Conservation (phyloP, 2,888 invertebrate species). For the Dynastes grantii region DNA sequence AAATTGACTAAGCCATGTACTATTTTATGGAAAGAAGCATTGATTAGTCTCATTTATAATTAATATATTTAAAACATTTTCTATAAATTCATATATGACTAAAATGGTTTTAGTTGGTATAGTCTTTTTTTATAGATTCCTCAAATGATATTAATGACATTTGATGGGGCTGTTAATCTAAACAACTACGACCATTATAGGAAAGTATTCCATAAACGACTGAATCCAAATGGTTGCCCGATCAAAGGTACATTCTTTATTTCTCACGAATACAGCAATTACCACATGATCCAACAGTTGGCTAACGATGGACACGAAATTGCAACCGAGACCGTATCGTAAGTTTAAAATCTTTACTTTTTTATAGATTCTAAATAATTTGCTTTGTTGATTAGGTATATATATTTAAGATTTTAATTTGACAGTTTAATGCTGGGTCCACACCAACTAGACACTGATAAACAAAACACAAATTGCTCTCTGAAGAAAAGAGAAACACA, state of each 20-base stretch:
- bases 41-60: neutral
- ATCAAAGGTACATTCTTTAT: conserved; percentile 95
- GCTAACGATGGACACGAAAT: conserved; percentile 93
- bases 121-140: conserved; percentile 78
- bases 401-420: conserved; percentile 42
- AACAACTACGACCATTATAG: conserved; percentile 92
- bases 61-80: neutral
- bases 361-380: neutral
- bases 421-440: neutral
- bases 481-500: too few relatives aligned
- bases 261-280: conserved; percentile 94
- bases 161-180: conserved; percentile 94
- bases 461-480: too few relatives aligned
- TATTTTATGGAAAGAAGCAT: too few relatives aligned
- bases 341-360: conserved; percentile 67
- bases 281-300: conserved; percentile 91
- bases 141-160: conserved; percentile 93
- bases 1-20: too few relatives aligned
- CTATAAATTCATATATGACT: neutral
- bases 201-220: conserved; percentile 86
- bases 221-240: conserved; percentile 92
- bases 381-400: too few relatives aligned
- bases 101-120: neutral
- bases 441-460: too few relatives aligned
- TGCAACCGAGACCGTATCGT: conserved; percentile 82